Evolutionary conservation across 2,797 vertebrate species (phyloP), one percentile per base, ranked within the genome.

Genomic region (Rhinoraja longicauda): DNA sequence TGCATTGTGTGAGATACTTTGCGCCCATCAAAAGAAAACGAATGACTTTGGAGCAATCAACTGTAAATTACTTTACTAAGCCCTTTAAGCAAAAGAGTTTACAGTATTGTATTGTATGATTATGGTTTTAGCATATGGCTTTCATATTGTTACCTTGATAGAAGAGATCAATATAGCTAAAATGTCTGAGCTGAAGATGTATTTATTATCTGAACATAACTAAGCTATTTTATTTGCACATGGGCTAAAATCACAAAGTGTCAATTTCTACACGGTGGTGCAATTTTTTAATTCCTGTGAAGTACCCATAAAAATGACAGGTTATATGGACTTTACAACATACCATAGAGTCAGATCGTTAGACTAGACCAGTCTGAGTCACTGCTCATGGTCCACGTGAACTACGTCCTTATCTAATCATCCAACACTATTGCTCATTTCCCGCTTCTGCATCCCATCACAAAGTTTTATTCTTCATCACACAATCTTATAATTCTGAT

Each of bases 41-140:
- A 88, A 88, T 36, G 59, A 88, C 84, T 67, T 88, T 9, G 36
- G 15, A 88, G 62, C 84, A 24, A 36, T 88, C 59, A 86, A n/a
- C n/a, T 21, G 17, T 64, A 62, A 59, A 32, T 36, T 29, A 86
- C 82, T 64, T 86, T 86, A 57, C 29, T 62, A 13, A 86, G 1
- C 57, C 82, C 26, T 62, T 32, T 64, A 45, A 53, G 57, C 82
- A 62, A 8, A 29, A 19, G 12, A 86, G 26, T 64, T 86, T 29
- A 64, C 17, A 29, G 13, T 59, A 86, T 86, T 62, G 0, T 62
- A 19, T 62, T 62, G 29, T 59, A 5, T 86, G 29, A 64, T 59
- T 17, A n/a, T 86, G 26, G 53, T 84, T 86, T 86, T 29, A 76
- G 26, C 57, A 62, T n/a, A 26, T 13, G 59, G 57, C 29, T 86